Percentiles rank a stretch among this genome's conserved stretches.
Evolutionary conservation across 2,888 invertebrate species (phyloP).

Genomic region (Drosophila aldrichi): DNA sequence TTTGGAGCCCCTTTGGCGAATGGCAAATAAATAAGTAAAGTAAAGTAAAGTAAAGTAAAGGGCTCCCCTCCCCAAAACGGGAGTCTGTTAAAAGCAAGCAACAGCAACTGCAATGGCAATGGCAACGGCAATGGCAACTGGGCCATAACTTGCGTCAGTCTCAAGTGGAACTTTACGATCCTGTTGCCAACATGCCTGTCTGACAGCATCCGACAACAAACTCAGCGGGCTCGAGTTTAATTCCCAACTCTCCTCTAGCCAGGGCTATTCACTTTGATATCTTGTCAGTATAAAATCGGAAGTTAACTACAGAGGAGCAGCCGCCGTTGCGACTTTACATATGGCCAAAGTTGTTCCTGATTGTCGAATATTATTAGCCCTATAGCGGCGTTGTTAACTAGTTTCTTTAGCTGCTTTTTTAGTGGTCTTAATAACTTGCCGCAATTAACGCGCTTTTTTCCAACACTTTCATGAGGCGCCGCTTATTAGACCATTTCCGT

Average conservation of each 20-base stretch:
- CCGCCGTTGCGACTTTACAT: constrained; percentile 11
- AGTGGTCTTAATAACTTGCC: constrained; percentile 37
- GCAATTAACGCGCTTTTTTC: constrained; percentile 48
- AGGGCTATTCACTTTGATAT: constrained; percentile 16
- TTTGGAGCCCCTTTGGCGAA: constrained; percentile 39
- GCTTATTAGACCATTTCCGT: constrained; percentile 76
- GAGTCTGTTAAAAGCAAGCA: constrained; percentile 25
- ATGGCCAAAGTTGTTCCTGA: constrained; percentile 10
- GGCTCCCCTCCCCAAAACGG: constrained; percentile 38
- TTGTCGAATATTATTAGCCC: constrained; percentile 25
- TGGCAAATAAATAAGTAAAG: constrained; percentile 47
- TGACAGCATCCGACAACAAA: constrained; percentile 72
- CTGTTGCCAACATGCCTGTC: constrained; percentile 46
- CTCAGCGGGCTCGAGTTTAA: constrained; percentile 43
- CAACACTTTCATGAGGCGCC: constrained; percentile 72
- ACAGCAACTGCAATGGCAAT: not conserved
- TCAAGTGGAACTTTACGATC: constrained; percentile 55
- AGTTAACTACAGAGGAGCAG: constrained; percentile 29
- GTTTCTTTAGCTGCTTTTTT: constrained; percentile 31
- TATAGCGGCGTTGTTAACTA: constrained; percentile 1
- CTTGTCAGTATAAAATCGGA: constrained; percentile 29
- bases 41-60: constrained; percentile 29
- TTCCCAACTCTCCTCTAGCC: constrained; percentile 11
- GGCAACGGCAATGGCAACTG: constrained; percentile 5
- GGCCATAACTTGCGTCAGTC: constrained; percentile 56